A percentile compares a stretch with the other conserved stretches of the same genome.
These are phyloP conservation scores for Nyctibius bracteatus DNA, from an alignment of 2,113 vertebrate species.

Conservation along the genomic window DNA sequence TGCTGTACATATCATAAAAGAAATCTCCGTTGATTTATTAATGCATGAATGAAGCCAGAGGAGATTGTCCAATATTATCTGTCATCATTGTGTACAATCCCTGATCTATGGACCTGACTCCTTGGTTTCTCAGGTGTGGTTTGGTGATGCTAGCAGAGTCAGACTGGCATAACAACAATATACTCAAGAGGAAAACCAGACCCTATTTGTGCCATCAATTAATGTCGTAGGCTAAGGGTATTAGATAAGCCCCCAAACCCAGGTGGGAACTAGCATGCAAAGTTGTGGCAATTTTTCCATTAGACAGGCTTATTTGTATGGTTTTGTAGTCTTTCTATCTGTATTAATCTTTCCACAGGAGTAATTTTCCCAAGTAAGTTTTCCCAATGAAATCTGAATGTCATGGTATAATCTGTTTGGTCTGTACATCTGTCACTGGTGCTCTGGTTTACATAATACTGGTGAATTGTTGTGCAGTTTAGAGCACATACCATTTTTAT, in stretches of 20 bases:
- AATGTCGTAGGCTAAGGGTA: background rate
- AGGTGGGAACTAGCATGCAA: background rate
- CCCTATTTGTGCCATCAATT: background rate
- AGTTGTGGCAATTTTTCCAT: background rate
- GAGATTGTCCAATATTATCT: background rate
- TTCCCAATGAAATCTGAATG: background rate
- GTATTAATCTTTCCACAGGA: background rate
- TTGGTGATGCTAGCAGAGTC: background rate
- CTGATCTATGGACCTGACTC: background rate
- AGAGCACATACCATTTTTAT: background rate
- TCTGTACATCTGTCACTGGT: conserved; percentile 2
- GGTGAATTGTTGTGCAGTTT: background rate
- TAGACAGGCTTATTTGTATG: background rate
- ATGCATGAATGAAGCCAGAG: background rate
- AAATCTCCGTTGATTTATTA: background rate
- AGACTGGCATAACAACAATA: background rate
- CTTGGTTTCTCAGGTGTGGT: background rate
- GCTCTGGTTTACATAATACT: background rate
- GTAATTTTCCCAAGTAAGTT: background rate
- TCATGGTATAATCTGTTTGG: background rate
- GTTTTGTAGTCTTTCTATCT: background rate
- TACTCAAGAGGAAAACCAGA: background rate
- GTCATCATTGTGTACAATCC: background rate
- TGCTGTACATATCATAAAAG: background rate
- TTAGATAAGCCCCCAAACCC: background rate